Conservation (phyloP, 2,797 vertebrate species). For the Forpus xanthops region DNA sequence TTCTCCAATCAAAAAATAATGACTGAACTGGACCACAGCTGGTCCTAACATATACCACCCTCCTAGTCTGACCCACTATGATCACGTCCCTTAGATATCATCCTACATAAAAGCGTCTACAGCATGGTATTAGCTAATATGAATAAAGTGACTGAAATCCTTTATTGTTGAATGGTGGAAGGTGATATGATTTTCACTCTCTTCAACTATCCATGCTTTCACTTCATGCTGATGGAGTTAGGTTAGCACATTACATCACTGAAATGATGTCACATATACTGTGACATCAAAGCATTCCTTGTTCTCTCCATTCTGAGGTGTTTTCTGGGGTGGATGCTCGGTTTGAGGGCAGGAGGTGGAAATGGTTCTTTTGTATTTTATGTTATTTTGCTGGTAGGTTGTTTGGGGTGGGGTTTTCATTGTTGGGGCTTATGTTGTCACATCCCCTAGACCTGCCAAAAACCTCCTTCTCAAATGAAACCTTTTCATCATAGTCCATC, state of each 20-base stretch:
- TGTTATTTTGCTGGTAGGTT: background rate
- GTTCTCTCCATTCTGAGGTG: background rate
- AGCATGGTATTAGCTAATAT: background rate
- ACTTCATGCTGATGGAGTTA: background rate
- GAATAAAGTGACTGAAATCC: background rate
- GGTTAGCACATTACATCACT: background rate
- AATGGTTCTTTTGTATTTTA: background rate
- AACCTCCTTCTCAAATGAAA: background rate
- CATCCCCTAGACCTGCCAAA: background rate
- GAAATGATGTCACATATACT: background rate
- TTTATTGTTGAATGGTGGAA: background rate
- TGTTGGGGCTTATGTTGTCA: background rate
- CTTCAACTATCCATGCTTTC: background rate
- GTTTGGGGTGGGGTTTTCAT: fast-evolving
- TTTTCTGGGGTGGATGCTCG: background rate
- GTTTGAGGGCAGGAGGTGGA: no score
- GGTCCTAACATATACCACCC: background rate
- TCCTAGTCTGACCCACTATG: background rate
- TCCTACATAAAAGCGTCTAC: background rate
- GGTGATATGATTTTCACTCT: background rate
- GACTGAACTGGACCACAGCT: background rate
- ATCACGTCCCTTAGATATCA: background rate
- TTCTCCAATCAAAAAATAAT: background rate
- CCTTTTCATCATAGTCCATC: background rate
- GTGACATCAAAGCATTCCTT: background rate